Evolutionary conservation across 2,797 vertebrate species (phyloP), one percentile per base, ranked within the genome.

Genomic region (Esox masquinongy): DNA sequence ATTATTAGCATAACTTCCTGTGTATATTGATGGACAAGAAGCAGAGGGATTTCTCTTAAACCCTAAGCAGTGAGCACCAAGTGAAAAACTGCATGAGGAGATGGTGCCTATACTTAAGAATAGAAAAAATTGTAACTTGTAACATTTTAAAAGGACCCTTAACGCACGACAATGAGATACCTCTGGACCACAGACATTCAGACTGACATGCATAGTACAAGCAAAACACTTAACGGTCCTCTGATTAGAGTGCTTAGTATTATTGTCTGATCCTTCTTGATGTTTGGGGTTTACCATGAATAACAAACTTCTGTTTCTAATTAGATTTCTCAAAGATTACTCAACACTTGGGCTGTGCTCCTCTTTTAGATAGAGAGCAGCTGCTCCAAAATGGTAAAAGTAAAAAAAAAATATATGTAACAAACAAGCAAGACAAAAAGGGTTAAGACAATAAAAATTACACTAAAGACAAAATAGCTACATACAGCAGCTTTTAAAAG

Each of bases 241-340:
- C 26, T 19, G 56, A 26, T 43, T 64, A 16, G 64, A 43, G 26
- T 64, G 56, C 3, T 66, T 39, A 24, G 19, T 49, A 50, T 70
- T 19, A 77, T 61, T 11, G 26, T 14, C 22, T 24, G 9, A 75
- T 73, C 19, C 14, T 59, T 50, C n/a, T 19, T 68, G 43, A 70
- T n/a, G n/a, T 63, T 53, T 70, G 49, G 72, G 26, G 6, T 5
- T 75, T 11, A 75, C 63, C 22, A 50, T 34, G 19, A 68, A 31
- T 26, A 71, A 66, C 24, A 9, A 24, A 31, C 11, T 31, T 71
- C 11, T 26, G 70, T 64, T 77, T 14, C 36, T 29, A 43, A 77
- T 77, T 26, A 56, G 5, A 24, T 11, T 24, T 26, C n/a, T 47
- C 7, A 22, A 50, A 24, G 7, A 26, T 29, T 50, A 29, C 22